Evolutionary conservation across 1,140 invertebrate genomes (phyloP).

Genomic region (Sweltsa coloradensis): DNA sequence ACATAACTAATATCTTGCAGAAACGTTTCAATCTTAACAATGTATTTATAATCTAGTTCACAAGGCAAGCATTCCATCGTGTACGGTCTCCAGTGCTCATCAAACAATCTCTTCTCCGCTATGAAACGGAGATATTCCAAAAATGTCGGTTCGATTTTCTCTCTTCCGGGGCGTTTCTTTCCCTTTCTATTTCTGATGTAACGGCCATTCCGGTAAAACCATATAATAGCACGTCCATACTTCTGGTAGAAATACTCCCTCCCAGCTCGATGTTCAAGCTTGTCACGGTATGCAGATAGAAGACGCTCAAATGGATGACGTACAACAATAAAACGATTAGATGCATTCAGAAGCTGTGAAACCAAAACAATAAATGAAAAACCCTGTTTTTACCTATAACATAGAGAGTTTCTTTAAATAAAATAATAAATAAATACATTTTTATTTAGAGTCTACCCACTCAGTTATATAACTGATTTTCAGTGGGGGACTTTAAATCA

Average conservation of each 20-base stretch:
- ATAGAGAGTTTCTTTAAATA: too few relatives aligned
- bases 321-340: conserved; percentile 33
- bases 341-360: too few relatives aligned
- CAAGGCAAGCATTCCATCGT: conserved; percentile 31
- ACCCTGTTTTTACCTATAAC: too few relatives aligned
- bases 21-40: conserved; percentile 33
- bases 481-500: too few relatives aligned
- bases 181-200: too few relatives aligned
- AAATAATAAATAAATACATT: too few relatives aligned
- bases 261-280: conserved; percentile 38
- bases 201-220: background rate
- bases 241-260: conserved; percentile 30
- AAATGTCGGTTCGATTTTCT: conserved; percentile 18
- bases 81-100: conserved; percentile 36
- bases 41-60: conserved; percentile 28
- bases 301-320: conserved; percentile 51
- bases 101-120: conserved; percentile 31
- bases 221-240: conserved; percentile 27
- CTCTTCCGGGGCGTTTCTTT: background rate
- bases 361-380: too few relatives aligned
- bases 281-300: conserved; percentile 49
- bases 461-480: too few relatives aligned
- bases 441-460: too few relatives aligned
- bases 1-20: too few relatives aligned
- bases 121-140: conserved; percentile 26